A percentile compares a stretch with the other conserved stretches of the same genome.
These are phyloP conservation scores for Rhodinocichla rosea DNA, from an alignment of 2,113 vertebrate species.

Conservation along the genomic window DNA sequence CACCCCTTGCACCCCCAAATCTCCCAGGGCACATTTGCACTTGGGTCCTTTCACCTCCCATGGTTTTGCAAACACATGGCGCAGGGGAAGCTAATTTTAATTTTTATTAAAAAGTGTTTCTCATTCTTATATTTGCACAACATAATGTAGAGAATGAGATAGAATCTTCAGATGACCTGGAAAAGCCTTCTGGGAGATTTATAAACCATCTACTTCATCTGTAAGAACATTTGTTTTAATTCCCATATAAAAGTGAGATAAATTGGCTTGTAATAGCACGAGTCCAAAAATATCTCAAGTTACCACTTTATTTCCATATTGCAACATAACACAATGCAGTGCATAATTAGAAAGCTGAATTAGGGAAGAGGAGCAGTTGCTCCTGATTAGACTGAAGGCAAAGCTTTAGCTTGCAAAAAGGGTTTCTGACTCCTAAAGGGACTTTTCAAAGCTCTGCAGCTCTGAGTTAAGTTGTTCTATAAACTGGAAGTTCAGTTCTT, in stretches of 20 bases:
- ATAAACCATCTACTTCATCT: not conserved
- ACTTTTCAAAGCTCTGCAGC: not conserved
- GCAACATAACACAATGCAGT: conserved; percentile 18
- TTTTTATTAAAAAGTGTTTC: conserved; percentile 32
- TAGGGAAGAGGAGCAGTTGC: conserved; percentile 12
- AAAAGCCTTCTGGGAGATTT: conserved; percentile 29
- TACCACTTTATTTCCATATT: conserved; percentile 48
- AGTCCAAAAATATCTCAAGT: conserved; percentile 36
- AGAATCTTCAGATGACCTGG: conserved; percentile 24
- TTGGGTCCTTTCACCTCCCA: not conserved
- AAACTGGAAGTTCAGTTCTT: not conserved
- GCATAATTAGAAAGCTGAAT: conserved; percentile 15
- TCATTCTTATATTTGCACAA: not conserved
- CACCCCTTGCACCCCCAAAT: rapidly evolving
- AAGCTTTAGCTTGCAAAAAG: not conserved
- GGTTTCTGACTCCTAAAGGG: not conserved
- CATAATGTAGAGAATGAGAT: not conserved
- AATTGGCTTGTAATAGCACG: conserved; percentile 33
- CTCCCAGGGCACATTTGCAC: not conserved
- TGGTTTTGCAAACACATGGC: not conserved
- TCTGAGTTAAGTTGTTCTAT: not conserved
- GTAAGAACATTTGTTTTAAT: conserved; percentile 50
- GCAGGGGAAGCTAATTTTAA: not conserved
- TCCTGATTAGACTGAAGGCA: not conserved
- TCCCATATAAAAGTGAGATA: conserved; percentile 33